phyloP scores from a whole-genome alignment of 2,888 invertebrate genomes.

The Tachystola acroxantha region DNA sequence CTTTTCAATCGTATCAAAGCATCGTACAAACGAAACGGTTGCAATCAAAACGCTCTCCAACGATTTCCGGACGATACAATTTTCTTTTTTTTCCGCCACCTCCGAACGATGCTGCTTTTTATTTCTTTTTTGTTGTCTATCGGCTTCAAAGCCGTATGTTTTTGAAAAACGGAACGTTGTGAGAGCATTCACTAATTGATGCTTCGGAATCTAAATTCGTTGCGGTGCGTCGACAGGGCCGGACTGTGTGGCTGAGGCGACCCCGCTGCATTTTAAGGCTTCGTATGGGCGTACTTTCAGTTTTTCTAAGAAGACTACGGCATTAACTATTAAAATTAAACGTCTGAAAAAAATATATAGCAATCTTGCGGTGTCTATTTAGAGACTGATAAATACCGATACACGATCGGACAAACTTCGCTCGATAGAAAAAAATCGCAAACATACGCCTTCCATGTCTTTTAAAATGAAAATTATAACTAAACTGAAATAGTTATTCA shows the following conservation, averaged over 20 bases:
- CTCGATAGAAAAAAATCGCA: too few species aligned
- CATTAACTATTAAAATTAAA: too few species aligned
- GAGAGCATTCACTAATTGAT: slow-evolving; percentile 70
- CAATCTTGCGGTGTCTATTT: too few species aligned
- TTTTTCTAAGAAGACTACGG: too few species aligned
- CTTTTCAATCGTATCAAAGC: slow-evolving; percentile 47
- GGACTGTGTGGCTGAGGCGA: neutral
- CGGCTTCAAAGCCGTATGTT: slow-evolving; percentile 57
- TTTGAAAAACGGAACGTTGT: slow-evolving; percentile 49
- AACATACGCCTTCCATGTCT: too few species aligned
- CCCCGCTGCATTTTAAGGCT: too few species aligned
- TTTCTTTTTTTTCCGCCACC: slow-evolving; percentile 54
- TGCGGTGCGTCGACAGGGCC: slow-evolving; percentile 33
- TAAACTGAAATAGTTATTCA: too few species aligned
- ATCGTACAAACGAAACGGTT: slow-evolving; percentile 34
- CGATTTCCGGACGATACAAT: slow-evolving; percentile 50
- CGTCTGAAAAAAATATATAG: too few species aligned
- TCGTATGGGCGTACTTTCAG: too few species aligned
- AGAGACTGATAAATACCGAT: too few species aligned
- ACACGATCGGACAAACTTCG: too few species aligned
- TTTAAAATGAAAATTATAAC: too few species aligned
- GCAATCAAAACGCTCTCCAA: slow-evolving; percentile 55
- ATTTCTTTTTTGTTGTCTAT: slow-evolving; percentile 45
- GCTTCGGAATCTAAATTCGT: slow-evolving; percentile 48
- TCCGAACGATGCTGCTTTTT: slow-evolving; percentile 37